phyloP scores from a whole-genome alignment of 2,113 vertebrate species.

The Siphamia tubifer region DNA sequence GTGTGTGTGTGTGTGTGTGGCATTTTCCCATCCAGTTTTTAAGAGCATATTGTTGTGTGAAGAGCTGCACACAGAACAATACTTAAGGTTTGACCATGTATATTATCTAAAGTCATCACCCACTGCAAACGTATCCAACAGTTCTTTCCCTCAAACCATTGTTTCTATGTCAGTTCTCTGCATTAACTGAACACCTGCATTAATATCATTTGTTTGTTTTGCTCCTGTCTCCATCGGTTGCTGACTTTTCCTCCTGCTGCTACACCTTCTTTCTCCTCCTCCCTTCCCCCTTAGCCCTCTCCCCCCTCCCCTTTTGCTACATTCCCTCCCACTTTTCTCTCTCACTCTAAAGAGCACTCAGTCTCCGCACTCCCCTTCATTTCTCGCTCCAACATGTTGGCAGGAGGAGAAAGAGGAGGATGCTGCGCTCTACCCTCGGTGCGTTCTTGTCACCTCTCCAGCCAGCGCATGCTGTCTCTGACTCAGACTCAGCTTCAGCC shows the following conservation, averaged over 20 bases:
- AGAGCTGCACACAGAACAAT: too few species aligned
- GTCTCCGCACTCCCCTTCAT: constrained; percentile 62
- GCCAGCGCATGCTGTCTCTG: constrained; percentile 58
- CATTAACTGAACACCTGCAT: not conserved
- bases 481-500: constrained; percentile 58
- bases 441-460: constrained; percentile 67
- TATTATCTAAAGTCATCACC: too few species aligned
- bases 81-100: too few species aligned
- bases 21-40: too few species aligned
- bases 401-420: constrained; percentile 70
- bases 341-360: constrained; percentile 65
- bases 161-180: not conserved
- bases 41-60: too few species aligned
- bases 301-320: constrained; percentile 52
- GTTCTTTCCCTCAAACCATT: not conserved
- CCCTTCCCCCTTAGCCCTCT: constrained; percentile 44
- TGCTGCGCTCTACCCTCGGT: constrained; percentile 74
- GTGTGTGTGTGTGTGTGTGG: too few species aligned
- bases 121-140: not conserved
- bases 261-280: constrained; percentile 41
- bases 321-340: constrained; percentile 65
- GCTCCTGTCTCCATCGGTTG: constrained; percentile 11
- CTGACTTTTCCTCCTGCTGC: constrained; percentile 38
- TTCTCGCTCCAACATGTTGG: constrained; percentile 77
- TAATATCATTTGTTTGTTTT: not conserved